These are phyloP conservation scores for Saccostrea echinata DNA, from an alignment of 1,140 invertebrate species.

Conservation along the genomic window DNA sequence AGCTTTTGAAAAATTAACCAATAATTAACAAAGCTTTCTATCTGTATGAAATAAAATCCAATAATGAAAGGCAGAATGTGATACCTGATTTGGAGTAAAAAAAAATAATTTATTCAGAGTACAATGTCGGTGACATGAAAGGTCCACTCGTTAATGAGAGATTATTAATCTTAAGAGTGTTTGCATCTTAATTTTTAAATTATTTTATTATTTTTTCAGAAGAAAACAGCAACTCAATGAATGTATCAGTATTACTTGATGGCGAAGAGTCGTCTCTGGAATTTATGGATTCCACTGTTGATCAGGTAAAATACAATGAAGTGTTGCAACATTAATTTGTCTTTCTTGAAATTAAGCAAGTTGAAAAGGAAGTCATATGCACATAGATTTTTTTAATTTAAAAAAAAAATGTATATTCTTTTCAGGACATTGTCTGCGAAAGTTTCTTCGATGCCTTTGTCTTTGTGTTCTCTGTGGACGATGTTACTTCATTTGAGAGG, in stretches of 20 bases:
- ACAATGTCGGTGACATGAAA: too few species aligned
- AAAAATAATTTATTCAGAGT: too few species aligned
- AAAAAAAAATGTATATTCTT: not conserved
- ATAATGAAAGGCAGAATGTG: too few species aligned
- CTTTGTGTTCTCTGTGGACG: conserved; percentile 94
- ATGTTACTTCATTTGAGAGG: conserved; percentile 84
- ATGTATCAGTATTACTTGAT: conserved; percentile 92
- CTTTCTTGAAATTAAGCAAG: too few species aligned
- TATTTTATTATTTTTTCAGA: not conserved
- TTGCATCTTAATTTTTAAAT: not conserved
- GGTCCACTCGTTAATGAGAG: too few species aligned
- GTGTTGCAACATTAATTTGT: too few species aligned
- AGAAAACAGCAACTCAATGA: conserved; percentile 1
- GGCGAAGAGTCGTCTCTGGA: conserved; percentile 93
- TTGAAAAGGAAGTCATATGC: too few species aligned
- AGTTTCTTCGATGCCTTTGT: conserved; percentile 88
- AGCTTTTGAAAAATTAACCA: not conserved
- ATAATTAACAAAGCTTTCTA: too few species aligned
- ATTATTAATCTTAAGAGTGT: too few species aligned
- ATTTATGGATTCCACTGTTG: conserved; percentile 85
- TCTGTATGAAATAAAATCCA: too few species aligned
- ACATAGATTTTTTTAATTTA: not conserved
- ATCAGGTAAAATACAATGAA: conserved; percentile 41
- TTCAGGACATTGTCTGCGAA: conserved; percentile 51
- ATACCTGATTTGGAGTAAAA: too few species aligned